A percentile compares a stretch with the other conserved stretches of the same genome.
These are phyloP conservation scores for Bostrychus sinensis DNA, from an alignment of 2,113 vertebrate species.

Conservation along the genomic window DNA sequence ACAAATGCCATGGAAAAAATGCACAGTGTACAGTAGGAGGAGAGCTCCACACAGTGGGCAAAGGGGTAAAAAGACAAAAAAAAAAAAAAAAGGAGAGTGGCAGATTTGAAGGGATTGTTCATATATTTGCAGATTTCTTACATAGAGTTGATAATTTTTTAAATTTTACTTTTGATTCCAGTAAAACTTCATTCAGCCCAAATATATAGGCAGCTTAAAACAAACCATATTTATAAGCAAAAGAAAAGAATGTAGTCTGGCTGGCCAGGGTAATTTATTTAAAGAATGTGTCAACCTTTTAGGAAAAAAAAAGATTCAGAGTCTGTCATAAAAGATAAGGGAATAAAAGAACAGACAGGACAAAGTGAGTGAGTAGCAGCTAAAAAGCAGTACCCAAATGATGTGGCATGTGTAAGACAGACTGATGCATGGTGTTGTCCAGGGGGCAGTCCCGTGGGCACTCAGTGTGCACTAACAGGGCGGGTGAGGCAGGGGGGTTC, in stretches of 20 bases:
- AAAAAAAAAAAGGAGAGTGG: background rate
- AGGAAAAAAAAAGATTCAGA: too few species aligned
- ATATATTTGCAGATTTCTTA: too few species aligned
- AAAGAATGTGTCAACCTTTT: too few species aligned
- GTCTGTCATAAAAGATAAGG: background rate
- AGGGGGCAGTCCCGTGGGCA: conserved; percentile 77
- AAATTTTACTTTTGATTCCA: background rate
- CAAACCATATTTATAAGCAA: too few species aligned
- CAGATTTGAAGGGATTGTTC: background rate
- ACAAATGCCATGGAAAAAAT: conserved; percentile 54
- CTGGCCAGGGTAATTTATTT: too few species aligned
- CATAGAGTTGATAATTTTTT: background rate
- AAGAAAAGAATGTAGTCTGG: too few species aligned
- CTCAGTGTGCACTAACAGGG: conserved; percentile 80
- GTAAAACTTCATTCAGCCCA: too few species aligned
- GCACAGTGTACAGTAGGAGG: conserved; percentile 12
- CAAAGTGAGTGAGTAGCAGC: conserved; percentile 50
- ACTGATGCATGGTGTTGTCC: conserved; percentile 82
- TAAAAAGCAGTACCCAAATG: conserved; percentile 70
- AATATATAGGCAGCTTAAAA: too few species aligned
- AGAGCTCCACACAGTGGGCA: conserved; percentile 60
- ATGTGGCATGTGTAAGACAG: conserved; percentile 81
- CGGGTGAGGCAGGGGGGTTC: conserved; percentile 78
- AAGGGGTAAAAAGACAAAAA: conserved; percentile 1
- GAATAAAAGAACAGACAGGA: conserved; percentile 21